phyloP scores from a whole-genome alignment of 2,888 invertebrate genomes.

The Phengaris alcon region DNA sequence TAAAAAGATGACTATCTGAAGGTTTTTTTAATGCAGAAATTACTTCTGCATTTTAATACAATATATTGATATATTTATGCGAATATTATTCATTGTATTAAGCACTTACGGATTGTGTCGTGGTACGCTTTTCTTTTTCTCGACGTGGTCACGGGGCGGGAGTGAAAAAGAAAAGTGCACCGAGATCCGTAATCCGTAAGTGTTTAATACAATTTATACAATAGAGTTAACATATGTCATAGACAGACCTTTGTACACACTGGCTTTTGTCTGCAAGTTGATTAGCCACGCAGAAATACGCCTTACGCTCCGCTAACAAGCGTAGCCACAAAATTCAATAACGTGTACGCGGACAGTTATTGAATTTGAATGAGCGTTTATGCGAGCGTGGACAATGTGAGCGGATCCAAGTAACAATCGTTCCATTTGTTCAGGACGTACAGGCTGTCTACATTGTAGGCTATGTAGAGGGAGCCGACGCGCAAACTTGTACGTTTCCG shows the following conservation, averaged over 20 bases:
- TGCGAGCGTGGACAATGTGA: constrained; percentile 6
- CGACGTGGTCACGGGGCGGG: no score
- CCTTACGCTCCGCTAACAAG: constrained; percentile 1
- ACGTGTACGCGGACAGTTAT: background rate
- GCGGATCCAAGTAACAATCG: constrained; percentile 1
- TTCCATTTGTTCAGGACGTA: background rate
- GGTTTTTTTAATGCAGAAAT: no score
- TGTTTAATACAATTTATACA: background rate
- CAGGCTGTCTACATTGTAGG: background rate
- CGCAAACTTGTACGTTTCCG: constrained; percentile 15
- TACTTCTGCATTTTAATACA: no score
- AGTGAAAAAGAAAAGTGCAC: no score
- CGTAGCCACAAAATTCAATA: background rate
- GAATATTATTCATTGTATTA: no score
- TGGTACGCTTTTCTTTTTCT: no score
- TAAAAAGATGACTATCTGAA: no score
- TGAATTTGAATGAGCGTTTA: constrained; percentile 6
- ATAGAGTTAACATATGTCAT: background rate
- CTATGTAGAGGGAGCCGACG: background rate
- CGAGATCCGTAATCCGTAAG: no score
- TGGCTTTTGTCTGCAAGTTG: background rate
- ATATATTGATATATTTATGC: no score
- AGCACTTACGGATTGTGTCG: no score
- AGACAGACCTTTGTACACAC: background rate
- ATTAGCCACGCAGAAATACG: background rate